These are phyloP conservation scores for Sorex araneus DNA, from an alignment of 2,113 vertebrate genomes.

Conservation along the genomic window DNA sequence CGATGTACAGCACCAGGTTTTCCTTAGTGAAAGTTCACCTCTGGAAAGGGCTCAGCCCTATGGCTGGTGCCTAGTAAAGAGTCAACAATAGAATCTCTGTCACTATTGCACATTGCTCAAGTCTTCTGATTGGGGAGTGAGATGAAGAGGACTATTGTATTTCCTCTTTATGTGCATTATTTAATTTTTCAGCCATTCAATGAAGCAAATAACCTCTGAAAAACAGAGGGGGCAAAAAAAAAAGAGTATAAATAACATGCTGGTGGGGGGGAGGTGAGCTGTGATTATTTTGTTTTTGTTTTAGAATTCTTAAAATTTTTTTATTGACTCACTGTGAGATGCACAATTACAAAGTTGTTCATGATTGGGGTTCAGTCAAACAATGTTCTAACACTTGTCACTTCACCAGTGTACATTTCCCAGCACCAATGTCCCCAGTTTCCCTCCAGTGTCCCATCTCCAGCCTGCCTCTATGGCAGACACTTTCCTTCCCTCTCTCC, in stretches of 20 bases:
- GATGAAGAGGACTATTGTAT: not conserved
- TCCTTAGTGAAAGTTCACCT: slow-evolving; percentile 1
- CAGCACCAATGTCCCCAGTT: no score
- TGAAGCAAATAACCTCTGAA: not conserved
- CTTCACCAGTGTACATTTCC: no score
- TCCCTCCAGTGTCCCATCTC: no score
- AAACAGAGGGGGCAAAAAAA: slow-evolving; percentile 26
- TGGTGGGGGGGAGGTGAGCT: not conserved
- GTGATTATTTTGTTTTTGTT: no score
- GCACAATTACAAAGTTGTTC: no score
- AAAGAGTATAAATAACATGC: not conserved
- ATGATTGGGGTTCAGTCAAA: no score
- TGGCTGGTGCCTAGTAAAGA: not conserved
- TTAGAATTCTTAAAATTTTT: no score
- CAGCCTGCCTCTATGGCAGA: no score
- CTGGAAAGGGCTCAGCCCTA: not conserved
- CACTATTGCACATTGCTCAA: not conserved
- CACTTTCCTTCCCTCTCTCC: no score
- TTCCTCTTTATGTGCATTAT: slow-evolving; percentile 28
- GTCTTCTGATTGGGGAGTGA: slow-evolving; percentile 37
- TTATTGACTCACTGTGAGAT: no score
- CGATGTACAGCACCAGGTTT: not conserved
- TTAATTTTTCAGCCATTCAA: not conserved
- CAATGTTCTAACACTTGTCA: no score
- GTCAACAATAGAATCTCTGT: slow-evolving; percentile 1